Evolutionary conservation across 2,888 invertebrate species (phyloP), one percentile per base, ranked within the genome.

Genomic region (Phyllotreta striolata): DNA sequence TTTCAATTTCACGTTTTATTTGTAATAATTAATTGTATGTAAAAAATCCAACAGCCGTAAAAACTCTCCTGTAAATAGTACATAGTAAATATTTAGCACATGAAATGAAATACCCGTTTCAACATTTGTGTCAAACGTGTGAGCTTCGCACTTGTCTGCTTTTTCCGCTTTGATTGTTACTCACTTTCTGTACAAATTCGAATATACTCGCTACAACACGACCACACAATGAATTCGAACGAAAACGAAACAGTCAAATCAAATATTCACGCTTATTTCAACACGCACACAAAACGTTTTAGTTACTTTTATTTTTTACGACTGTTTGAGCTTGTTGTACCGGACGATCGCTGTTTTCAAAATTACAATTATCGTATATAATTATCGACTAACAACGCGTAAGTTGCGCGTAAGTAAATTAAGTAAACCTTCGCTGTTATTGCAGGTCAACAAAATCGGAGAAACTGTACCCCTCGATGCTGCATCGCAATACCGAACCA

Each of bases 361-460:
- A 24, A 24, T 24, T 4, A 24, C 24, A 24, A 24, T 24, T 24
- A 24, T 24, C 24, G n/a, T n/a, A n/a, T n/a, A n/a, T n/a, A n/a
- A n/a, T n/a, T n/a, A n/a, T n/a, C 24, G 4, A 24, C 24, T 24
- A 24, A 24, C 24, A 24, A 24, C 4, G 4, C 4, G 24, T 4
- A 24, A 24, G 1, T 24, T 4, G 24, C 24, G 1, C 24, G 24
- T 24, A 24, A 24, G 4, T 24, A 4, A 24, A 4, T 24, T 4
- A 24, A 24, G 4, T 24, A 24, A 24, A 24, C 1, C 4, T 24
- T 3, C 4, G 24, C 24, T 24, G 24, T 24, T 24, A 24, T 24
- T 80, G 51, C 87, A 94, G 94, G 83, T 96, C 96, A 44, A 96
- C 96, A 12, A 96, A 96, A 83, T 96, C 96, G 7, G 96, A 96